A percentile compares a stretch with the other conserved stretches of the same genome.
phyloP scores from a whole-genome alignment of 2,797 vertebrate genomes.

The Lepilemur ruficaudatus region DNA sequence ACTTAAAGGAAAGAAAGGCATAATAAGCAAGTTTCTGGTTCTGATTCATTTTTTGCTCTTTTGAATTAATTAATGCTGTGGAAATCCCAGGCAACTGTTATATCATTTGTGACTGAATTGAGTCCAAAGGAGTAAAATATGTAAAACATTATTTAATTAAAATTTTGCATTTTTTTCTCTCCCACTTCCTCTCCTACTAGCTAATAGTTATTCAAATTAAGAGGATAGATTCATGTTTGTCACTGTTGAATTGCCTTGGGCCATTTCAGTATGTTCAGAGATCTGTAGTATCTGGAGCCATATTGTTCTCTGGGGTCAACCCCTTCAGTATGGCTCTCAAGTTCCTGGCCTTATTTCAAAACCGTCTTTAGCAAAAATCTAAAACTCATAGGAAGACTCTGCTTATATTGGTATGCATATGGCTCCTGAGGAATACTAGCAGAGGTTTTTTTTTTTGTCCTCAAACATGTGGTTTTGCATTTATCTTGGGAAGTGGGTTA shows the following conservation, averaged over 20 bases:
- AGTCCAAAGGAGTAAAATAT: conserved; percentile 65
- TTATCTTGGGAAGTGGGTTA: not conserved
- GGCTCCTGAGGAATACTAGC: not conserved
- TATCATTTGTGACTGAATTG: conserved; percentile 64
- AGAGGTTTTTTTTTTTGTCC: not conserved
- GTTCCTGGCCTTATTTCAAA: conserved; percentile 54
- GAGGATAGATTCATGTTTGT: conserved; percentile 39
- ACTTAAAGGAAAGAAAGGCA: conserved; percentile 61
- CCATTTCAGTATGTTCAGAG: not conserved
- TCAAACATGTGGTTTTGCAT: conserved; percentile 27
- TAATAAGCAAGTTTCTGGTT: conserved; percentile 65
- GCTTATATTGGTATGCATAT: not conserved
- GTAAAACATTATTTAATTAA: conserved; percentile 72
- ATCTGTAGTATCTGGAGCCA: conserved; percentile 30
- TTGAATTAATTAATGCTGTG: conserved; percentile 70
- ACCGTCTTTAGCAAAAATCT: conserved; percentile 30
- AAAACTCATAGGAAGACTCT: conserved; percentile 18
- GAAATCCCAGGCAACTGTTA: conserved; percentile 65
- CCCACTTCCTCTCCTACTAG: conserved; percentile 31
- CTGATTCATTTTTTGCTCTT: conserved; percentile 62
- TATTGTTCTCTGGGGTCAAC: conserved; percentile 38
- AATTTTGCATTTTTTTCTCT: conserved; percentile 39
- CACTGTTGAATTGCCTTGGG: conserved; percentile 36
- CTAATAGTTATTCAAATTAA: conserved; percentile 35
- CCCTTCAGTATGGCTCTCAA: conserved; percentile 9